These are phyloP conservation scores for Oncopeltus fasciatus DNA, from an alignment of 1,140 invertebrate genomes.

Conservation along the genomic window DNA sequence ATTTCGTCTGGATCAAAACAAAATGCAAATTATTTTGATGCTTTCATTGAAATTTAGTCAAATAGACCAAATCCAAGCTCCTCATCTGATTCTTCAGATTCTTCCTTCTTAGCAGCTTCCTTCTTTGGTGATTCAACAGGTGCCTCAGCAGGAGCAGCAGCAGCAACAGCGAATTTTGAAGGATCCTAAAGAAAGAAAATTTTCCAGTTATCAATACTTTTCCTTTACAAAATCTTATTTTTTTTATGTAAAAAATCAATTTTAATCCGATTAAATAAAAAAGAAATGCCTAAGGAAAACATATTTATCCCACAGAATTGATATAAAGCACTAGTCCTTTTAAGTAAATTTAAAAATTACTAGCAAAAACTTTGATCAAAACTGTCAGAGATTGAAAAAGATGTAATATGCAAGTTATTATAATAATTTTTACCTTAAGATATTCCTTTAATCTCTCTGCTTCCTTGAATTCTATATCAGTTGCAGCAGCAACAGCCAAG, in stretches of 20 bases:
- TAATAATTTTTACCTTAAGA: slow-evolving; percentile 52
- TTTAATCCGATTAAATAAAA: too few relatives aligned
- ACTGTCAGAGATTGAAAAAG: too few relatives aligned
- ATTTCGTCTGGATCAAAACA: not conserved
- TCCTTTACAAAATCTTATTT: too few relatives aligned
- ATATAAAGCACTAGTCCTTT: not conserved
- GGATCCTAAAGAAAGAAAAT: slow-evolving; percentile 73
- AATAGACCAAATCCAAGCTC: slow-evolving; percentile 96
- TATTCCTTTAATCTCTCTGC: slow-evolving; percentile 84
- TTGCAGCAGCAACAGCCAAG: slow-evolving; percentile 87
- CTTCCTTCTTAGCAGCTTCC: slow-evolving; percentile 58
- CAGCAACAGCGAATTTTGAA: slow-evolving; percentile 74
- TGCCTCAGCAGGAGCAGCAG: slow-evolving; percentile 42
- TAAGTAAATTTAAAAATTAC: not conserved
- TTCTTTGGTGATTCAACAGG: slow-evolving; percentile 40
- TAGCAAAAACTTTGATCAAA: too few relatives aligned
- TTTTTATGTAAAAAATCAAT: too few relatives aligned
- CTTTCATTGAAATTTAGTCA: slow-evolving; percentile 48
- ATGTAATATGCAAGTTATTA: too few relatives aligned
- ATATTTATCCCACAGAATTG: too few relatives aligned
- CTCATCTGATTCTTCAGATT: slow-evolving; percentile 75
- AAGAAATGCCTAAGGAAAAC: too few relatives aligned
- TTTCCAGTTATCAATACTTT: too few relatives aligned
- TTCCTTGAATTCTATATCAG: slow-evolving; percentile 89
- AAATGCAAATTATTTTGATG: not conserved